These are phyloP conservation scores for Agriopis marginaria DNA, from an alignment of 2,888 invertebrate genomes.

Conservation along the genomic window DNA sequence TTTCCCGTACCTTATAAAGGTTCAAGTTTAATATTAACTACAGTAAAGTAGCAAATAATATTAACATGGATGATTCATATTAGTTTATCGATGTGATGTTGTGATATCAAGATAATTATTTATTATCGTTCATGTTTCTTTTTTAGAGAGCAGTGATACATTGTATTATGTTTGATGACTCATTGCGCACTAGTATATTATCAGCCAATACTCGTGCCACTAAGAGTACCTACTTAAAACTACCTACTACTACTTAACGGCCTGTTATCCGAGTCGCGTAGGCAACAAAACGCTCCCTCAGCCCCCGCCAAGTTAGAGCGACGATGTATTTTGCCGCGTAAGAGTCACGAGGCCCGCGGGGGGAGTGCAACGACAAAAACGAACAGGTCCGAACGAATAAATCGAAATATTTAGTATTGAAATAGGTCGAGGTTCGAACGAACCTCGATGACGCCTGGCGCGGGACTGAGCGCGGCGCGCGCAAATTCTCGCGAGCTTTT, in stretches of 20 bases:
- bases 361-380: too few relatives aligned
- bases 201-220: slow-evolving; percentile 6
- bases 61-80: background rate
- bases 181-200: background rate
- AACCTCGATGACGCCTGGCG: too few relatives aligned
- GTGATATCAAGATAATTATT: background rate
- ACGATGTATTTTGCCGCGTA: too few relatives aligned
- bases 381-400: too few relatives aligned
- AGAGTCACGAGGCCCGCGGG: too few relatives aligned
- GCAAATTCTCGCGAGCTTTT: too few relatives aligned
- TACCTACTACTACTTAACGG: background rate
- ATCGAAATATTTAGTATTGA: too few relatives aligned
- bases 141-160: background rate
- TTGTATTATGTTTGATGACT: background rate
- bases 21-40: background rate
- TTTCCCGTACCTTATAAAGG: background rate
- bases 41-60: background rate
- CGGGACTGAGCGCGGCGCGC: too few relatives aligned
- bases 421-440: too few relatives aligned
- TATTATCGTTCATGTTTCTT: background rate
- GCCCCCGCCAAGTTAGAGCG: too few relatives aligned
- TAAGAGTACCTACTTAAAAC: background rate
- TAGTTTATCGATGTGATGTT: background rate
- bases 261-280: too few relatives aligned
- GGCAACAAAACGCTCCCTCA: too few relatives aligned